Percentiles rank a stretch among this genome's conserved stretches.
phyloP scores from a whole-genome alignment of 2,113 vertebrate genomes.

The Psettodes erumei region DNA sequence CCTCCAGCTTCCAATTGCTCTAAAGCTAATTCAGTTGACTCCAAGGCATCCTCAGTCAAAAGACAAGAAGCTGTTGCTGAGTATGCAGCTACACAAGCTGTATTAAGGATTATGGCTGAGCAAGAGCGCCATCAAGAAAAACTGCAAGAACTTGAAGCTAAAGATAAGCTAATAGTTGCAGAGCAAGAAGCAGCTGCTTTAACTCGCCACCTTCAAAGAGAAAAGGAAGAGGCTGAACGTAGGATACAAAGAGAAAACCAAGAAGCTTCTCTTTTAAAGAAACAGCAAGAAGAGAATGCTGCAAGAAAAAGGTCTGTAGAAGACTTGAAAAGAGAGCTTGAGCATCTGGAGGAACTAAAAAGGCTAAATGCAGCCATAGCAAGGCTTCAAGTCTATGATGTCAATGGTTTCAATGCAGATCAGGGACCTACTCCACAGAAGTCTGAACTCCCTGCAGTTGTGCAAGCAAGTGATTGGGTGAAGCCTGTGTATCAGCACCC shows the following conservation, averaged over 20 bases:
- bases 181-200: slow-evolving; percentile 28
- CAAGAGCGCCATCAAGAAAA: slow-evolving; percentile 2
- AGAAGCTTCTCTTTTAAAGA: slow-evolving; percentile 6
- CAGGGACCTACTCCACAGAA: background rate
- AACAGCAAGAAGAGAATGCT: slow-evolving; percentile 14
- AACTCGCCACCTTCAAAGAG: slow-evolving; percentile 9
- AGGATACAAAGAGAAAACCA: slow-evolving; percentile 19
- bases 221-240: slow-evolving; percentile 22
- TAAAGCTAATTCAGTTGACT: background rate
- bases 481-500: background rate
- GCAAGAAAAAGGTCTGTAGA: slow-evolving; percentile 5
- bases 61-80: slow-evolving; percentile 24
- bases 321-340: slow-evolving; percentile 20
- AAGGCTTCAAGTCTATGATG: slow-evolving; percentile 19
- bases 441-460: background rate
- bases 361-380: slow-evolving; percentile 22
- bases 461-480: background rate
- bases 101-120: slow-evolving; percentile 20
- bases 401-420: too few species aligned
- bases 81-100: slow-evolving; percentile 17
- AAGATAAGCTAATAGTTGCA: slow-evolving; percentile 11
- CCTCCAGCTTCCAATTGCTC: background rate
- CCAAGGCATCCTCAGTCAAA: slow-evolving; percentile 7
- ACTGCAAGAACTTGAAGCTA: slow-evolving; percentile 1
- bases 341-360: slow-evolving; percentile 30